phyloP scores from a whole-genome alignment of 2,113 vertebrate genomes.

The Eupsittula cactorum region DNA sequence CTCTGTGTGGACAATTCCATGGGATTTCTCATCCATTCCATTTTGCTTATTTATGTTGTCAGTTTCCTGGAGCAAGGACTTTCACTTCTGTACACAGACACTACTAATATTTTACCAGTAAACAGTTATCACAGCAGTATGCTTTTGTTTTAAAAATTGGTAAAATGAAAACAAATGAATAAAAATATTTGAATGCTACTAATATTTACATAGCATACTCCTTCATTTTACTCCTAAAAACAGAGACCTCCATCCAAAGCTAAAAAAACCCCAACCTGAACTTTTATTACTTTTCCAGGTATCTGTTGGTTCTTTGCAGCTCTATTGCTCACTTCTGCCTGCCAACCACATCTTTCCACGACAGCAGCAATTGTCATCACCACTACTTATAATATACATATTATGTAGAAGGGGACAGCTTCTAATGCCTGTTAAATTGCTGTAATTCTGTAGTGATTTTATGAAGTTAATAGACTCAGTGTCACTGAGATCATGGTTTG shows the following conservation, averaged over 20 bases:
- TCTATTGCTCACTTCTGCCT: neutral
- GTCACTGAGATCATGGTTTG: neutral
- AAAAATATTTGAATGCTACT: neutral
- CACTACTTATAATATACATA: neutral
- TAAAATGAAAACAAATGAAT: neutral
- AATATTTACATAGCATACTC: neutral
- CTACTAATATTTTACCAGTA: neutral
- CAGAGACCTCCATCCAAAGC: neutral
- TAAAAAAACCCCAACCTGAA: neutral
- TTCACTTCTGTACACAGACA: neutral
- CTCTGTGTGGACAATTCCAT: neutral
- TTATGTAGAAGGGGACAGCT: neutral
- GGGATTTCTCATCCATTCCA: neutral
- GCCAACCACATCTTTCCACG: neutral
- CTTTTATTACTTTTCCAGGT: conserved; percentile 26
- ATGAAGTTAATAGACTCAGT: neutral
- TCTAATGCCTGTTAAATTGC: neutral
- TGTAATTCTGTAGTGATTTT: neutral
- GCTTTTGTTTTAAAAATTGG: neutral
- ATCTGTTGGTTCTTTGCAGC: neutral
- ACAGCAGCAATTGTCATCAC: neutral
- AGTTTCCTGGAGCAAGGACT: neutral
- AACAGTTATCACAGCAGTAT: neutral
- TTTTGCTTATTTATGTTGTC: neutral
- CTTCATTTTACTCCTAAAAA: neutral